Base-by-base conservation (phyloP, 2,888 invertebrate species). In the Lacanobia wlatinum region DNA sequence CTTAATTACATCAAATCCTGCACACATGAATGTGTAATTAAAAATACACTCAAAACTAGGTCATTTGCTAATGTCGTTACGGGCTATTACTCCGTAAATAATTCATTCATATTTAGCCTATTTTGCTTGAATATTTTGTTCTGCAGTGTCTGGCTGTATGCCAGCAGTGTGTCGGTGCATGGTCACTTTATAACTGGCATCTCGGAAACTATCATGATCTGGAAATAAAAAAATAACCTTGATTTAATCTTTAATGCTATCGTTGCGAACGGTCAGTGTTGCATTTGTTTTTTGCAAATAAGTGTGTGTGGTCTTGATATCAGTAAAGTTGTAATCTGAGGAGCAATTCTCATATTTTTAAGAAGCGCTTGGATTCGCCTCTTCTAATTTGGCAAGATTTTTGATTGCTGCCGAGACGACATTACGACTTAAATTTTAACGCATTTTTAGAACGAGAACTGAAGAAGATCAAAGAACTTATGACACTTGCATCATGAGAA, bases 91-190 rank as follows among this genome's bases (percentile, higher is more conserved):
- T 72, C 73, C 63, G 58, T 71, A 84, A 82, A 82, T 87, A 87
- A 84, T 87, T 87, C 78, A 86, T 83, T 85, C 84, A 84, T 85
- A 87, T 87, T 84, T 79, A 80, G 87, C 76, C 69, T 80, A 82
- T 85, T 87, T 84, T 79, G 87, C 78, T 78, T 82, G 82, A 83
- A 76, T 85, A 84, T 77, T 88, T 86, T 87, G 87, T 89, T 88
- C 78, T 83, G 88, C 87, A 88, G 78, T 84, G 76, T 84, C 84
- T 92, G 92, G 93, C 91, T 48, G 7, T 2, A 0, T 21, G 90
- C 92, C 93, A 92, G 86, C 56, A 82, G 73, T 68, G 46, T 83
- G 87, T 82, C 40, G 74, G 84, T 86, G 87, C 87, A 87, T 87
- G 74, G 78, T 80, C 76, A 77, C 70, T 82, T 86, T 82, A 78